Percentiles rank a stretch among this genome's conserved stretches.
Evolutionary conservation across 2,888 invertebrate genomes (phyloP).

Genomic region (Brenthis daphne): DNA sequence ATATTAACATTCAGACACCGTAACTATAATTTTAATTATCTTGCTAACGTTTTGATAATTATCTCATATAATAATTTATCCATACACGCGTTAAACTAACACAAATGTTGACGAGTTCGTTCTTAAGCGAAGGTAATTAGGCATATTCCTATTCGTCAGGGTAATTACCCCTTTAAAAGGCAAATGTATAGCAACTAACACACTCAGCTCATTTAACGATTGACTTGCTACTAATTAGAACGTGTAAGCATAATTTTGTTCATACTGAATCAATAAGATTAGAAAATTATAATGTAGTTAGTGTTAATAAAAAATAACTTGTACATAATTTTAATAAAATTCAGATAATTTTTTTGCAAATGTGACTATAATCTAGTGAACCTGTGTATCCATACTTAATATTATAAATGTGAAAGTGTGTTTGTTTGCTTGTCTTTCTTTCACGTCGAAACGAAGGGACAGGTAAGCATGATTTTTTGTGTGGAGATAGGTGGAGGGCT

Average conservation of each 20-base stretch:
- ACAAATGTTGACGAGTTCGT: conserved; percentile 34
- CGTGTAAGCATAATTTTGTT: conserved; percentile 17
- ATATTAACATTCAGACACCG: background rate
- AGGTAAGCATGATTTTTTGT: too few relatives aligned
- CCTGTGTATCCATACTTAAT: too few relatives aligned
- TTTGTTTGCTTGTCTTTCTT: too few relatives aligned
- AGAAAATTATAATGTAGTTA: background rate
- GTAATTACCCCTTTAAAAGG: conserved; percentile 34
- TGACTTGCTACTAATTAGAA: conserved; percentile 33
- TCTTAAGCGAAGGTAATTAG: conserved; percentile 32
- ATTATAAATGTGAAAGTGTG: too few relatives aligned
- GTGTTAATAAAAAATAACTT: background rate
- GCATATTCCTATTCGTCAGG: conserved; percentile 33
- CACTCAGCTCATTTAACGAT: conserved; percentile 32
- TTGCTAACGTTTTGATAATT: conserved; percentile 30
- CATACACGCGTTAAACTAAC: conserved; percentile 30
- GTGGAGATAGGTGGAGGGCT: too few relatives aligned
- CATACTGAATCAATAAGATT: background rate
- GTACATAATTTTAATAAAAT: too few relatives aligned
- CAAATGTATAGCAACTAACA: conserved; percentile 33
- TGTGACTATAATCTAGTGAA: too few relatives aligned
- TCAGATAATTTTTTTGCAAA: too few relatives aligned
- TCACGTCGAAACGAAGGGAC: too few relatives aligned
- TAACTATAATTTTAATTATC: conserved; percentile 25
- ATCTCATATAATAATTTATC: conserved; percentile 32